Base-by-base conservation (phyloP, 2,797 vertebrate genomes). In the Propithecus deckenii region DNA sequence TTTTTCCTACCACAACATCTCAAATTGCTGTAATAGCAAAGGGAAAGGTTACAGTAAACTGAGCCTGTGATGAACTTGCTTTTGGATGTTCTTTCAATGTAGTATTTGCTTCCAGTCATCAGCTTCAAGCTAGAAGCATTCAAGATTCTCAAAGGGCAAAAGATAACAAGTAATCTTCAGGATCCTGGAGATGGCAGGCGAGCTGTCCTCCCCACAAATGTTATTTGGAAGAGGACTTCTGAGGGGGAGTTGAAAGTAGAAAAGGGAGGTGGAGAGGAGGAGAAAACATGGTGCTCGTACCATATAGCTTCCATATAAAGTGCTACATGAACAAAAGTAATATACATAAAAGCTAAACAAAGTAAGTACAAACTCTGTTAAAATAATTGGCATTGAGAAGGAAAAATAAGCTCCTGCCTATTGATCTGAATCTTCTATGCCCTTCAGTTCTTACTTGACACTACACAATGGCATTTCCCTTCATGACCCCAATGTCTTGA, bases 401-500 rank as follows among this genome's bases (percentile, higher is more conserved):
- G 91, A 91, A 79, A 84, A 96, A 86, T 22, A 93, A 90, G 69
- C 38, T 81, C 35, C 79, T 57, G 20, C 43, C 87, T 95, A 96
- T 97, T 91, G 94, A 97, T 96, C 87, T 15, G 7, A 75, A 67
- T 75, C 65, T 83, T 78, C 35, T 90, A 50, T 87, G 41, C 79
- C 86, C 71, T 86, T 90, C 59, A 38, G 46, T 80, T 67, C 75
- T 95, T 81, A 63, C 81, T 94, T 57, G 74, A 94, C 67, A 83
- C 61, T 28, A 87, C 61, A 83, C 52, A 43, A 20, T 79, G 80
- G 25, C 55, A 86, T 88, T 79, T 95, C 88, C 74, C 81, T 75
- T 72, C 25, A 7, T 96, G 87, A 96, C 92, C 91, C 84, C 87
- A 61, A 2, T 81, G 85, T 94, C 96, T 92, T 95, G 85, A 95